Evolutionary conservation across 2,113 vertebrate genomes (phyloP).

Genomic region (Odobenus rosmarus): DNA sequence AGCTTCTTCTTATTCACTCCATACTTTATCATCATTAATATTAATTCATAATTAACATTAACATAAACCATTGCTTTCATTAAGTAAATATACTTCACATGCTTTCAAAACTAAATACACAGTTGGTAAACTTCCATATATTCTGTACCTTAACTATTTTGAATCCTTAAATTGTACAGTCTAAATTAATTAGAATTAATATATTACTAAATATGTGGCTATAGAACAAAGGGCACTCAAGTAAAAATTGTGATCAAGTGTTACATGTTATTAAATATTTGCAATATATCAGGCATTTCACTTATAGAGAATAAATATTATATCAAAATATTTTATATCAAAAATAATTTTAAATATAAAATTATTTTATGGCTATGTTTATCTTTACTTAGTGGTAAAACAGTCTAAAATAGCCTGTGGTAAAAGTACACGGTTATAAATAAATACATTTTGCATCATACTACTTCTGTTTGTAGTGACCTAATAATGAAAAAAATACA

Average conservation of each 20-base stretch:
- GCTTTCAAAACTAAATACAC: conserved; percentile 7
- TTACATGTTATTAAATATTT: conserved; percentile 48
- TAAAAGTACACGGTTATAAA: not conserved
- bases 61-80: not conserved
- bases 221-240: not conserved
- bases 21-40: not conserved
- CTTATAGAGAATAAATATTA: not conserved
- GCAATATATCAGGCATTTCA: not conserved
- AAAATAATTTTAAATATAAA: conserved; percentile 30
- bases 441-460: not conserved
- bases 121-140: not conserved
- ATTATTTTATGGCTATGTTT: conserved; percentile 28
- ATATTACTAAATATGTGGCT: not conserved
- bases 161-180: not conserved
- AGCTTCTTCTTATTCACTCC: not conserved
- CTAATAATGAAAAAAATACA: not conserved
- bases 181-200: not conserved
- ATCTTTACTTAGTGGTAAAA: conserved; percentile 22
- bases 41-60: not conserved
- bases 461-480: not conserved
- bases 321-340: not conserved
- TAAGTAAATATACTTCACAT: conserved; percentile 13
- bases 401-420: not conserved
- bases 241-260: not conserved
- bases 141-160: not conserved